Percentiles rank a stretch among this genome's conserved stretches.
These are phyloP conservation scores for Heteromurus nitidus DNA, from an alignment of 2,888 invertebrate genomes.

Conservation along the genomic window DNA sequence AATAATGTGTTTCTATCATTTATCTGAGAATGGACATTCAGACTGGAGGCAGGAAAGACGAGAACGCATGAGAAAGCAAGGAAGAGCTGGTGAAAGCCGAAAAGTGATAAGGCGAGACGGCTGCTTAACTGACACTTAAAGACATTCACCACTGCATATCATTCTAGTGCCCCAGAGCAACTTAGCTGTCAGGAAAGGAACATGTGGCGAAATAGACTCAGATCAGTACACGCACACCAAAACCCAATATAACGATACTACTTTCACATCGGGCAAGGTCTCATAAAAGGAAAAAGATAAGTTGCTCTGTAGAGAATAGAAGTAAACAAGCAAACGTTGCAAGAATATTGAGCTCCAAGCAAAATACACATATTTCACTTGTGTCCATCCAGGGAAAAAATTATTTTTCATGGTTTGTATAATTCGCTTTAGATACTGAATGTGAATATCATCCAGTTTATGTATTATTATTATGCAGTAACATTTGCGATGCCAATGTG, in stretches of 20 bases:
- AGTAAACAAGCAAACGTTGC: conserved; percentile 39
- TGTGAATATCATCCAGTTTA: no score
- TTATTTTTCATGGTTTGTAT: conserved; percentile 47
- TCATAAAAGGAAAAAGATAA: conserved; percentile 6
- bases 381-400: conserved; percentile 11
- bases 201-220: conserved; percentile 23
- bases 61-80: not conserved
- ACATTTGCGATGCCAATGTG: no score
- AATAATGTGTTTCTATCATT: not conserved
- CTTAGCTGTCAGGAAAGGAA: conserved; percentile 2
- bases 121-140: conserved; percentile 1
- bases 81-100: not conserved
- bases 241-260: conserved; percentile 21
- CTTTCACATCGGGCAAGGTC: conserved; percentile 13
- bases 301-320: not conserved
- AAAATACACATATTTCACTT: no score
- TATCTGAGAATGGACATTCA: not conserved
- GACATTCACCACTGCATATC: not conserved
- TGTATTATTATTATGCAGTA: no score
- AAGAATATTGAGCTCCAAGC: conserved; percentile 13
- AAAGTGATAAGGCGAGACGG: conserved; percentile 12
- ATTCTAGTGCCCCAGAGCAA: conserved; percentile 2
- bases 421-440: conserved; percentile 28
- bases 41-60: not conserved
- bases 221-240: no score